Base-by-base conservation (phyloP, 2,113 vertebrate genomes). In the Lepus timidus region DNA sequence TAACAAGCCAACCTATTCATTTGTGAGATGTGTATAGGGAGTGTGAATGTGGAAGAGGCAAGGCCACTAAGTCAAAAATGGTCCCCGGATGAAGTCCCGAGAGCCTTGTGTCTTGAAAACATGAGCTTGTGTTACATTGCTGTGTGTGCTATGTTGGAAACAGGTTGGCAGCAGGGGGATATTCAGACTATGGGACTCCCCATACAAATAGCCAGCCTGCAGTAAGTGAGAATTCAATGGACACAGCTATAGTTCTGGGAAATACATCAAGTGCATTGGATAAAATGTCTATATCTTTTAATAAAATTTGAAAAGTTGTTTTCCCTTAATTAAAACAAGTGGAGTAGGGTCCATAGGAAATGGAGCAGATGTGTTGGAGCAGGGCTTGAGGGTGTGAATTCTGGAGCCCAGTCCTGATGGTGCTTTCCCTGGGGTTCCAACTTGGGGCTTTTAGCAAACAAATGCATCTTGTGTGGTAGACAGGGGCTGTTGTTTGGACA, bases 291-390 rank as follows among this genome's bases (percentile, higher is more conserved):
- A 9, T 79, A 79, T 80, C 70, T 96, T 95, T 95, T 94, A 90
- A 95, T 97, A 88, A 91, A 78, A 92, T 39, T 88, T 85, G 86
- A 92, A 90, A 91, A 83, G 55, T 67, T 49, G 1, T 44, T 91
- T 92, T 74, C 29, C 64, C 68, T 70, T 95, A 95, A 95, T 96
- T 93, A 97, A 93, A 92, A 51, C 75, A 75, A 74, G 65, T 39
- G n/a, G 52, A 76, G 68, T 49, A 73, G 58, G 31, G 39, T 64
- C 29, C 0, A 58, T 76, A 95, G 92, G 96, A 95, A 96, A 94
- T 92, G 65, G 96, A 97, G 76, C 55, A 85, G 64, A 76, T 61
- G 81, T 75, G 78, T 88, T 58, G 55, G 76, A 67, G 19, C 39
- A 9, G 2, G 23, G 55, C 19, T 9, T 51, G 9, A 22, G 1